Conservation (phyloP, 2,113 vertebrate species). For the Fukomys damarensis region DNA sequence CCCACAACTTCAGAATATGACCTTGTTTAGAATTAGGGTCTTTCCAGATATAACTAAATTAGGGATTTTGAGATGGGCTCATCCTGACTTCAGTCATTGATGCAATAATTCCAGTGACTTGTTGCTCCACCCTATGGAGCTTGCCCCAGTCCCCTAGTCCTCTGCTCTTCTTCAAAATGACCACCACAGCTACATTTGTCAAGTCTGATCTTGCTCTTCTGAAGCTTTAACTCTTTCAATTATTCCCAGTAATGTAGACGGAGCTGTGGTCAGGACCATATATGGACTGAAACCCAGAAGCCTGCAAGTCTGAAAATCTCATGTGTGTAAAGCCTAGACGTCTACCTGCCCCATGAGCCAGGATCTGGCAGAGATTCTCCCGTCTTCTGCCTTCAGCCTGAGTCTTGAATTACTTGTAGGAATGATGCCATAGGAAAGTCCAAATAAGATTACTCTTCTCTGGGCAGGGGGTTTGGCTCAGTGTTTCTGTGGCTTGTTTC, state of each 20-base stretch:
- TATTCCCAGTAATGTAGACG: background rate
- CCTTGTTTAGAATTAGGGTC: background rate
- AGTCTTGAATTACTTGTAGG: background rate
- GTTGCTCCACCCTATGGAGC: background rate
- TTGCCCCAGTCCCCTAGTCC: background rate
- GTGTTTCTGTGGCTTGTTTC: no score
- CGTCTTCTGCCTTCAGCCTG: background rate
- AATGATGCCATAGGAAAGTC: background rate
- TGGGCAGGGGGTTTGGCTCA: no score
- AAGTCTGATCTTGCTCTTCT: background rate
- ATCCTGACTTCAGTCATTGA: background rate
- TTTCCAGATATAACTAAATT: background rate
- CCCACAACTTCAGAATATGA: background rate
- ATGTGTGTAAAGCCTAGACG: background rate
- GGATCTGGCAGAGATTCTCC: background rate
- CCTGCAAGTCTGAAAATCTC: background rate
- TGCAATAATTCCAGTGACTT: background rate
- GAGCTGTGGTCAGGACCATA: background rate
- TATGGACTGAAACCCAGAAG: background rate
- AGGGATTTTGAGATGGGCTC: background rate
- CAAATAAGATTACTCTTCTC: background rate
- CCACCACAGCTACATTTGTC: background rate
- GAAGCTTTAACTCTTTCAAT: background rate
- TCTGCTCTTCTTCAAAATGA: background rate
- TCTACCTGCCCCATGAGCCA: background rate